These are phyloP conservation scores for Eurystomus glaucurus DNA, from an alignment of 2,797 vertebrate genomes.

Conservation along the genomic window DNA sequence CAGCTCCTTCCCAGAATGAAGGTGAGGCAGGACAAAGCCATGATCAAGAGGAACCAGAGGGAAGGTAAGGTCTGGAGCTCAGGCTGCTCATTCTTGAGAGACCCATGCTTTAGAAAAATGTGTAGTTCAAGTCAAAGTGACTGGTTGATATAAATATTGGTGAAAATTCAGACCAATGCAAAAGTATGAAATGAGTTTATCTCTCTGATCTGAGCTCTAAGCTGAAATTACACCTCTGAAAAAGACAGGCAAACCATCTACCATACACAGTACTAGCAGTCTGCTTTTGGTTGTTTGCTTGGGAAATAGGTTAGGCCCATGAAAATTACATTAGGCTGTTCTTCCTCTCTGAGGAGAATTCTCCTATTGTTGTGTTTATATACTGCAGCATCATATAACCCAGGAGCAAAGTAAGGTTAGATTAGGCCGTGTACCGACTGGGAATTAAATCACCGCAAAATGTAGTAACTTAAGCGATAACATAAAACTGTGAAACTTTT, in stretches of 20 bases:
- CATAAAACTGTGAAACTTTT: neutral
- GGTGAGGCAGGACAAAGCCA: slow-evolving; percentile 28
- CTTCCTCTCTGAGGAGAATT: neutral
- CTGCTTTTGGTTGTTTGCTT: neutral
- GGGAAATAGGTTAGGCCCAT: neutral
- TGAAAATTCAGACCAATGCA: neutral
- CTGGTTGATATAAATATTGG: neutral
- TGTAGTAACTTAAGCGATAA: neutral
- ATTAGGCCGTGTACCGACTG: neutral
- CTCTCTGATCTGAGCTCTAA: neutral
- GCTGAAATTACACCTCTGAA: neutral
- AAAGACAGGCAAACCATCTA: neutral
- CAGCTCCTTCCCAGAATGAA: slow-evolving; percentile 1
- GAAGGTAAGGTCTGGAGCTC: slow-evolving; percentile 56
- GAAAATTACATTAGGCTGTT: neutral
- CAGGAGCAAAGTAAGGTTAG: neutral
- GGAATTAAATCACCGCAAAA: slow-evolving; percentile 1
- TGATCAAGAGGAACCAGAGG: slow-evolving; percentile 12
- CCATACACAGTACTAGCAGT: neutral
- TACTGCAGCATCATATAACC: neutral
- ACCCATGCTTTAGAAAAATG: neutral
- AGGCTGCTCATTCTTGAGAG: neutral
- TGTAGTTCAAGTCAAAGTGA: neutral
- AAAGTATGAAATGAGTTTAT: neutral
- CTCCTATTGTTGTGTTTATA: neutral